Percentiles rank a stretch among this genome's conserved stretches.
These are phyloP conservation scores for Macrobrachium rosenbergii DNA, from an alignment of 1,140 invertebrate species.

Conservation along the genomic window DNA sequence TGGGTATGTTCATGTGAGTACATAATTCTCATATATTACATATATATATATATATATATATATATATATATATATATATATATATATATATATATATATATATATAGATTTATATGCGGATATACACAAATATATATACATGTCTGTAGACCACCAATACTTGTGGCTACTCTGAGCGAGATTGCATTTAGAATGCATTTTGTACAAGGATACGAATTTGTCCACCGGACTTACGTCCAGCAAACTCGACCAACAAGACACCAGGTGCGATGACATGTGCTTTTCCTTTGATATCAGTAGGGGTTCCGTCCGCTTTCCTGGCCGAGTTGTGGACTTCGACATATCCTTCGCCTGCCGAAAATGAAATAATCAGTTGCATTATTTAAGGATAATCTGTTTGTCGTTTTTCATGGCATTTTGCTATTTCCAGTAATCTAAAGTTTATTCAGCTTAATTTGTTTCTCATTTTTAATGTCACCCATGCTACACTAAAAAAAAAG, in stretches of 20 bases:
- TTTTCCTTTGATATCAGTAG: slow-evolving; percentile 32
- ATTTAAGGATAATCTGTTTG: neutral
- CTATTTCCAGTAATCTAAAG: neutral
- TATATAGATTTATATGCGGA: too few relatives aligned
- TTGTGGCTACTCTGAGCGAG: neutral
- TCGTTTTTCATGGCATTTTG: neutral
- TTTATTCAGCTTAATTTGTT: neutral
- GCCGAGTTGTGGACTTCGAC: slow-evolving; percentile 49
- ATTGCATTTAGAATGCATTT: neutral
- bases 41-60: too few relatives aligned
- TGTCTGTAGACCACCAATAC: neutral
- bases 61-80: too few relatives aligned
- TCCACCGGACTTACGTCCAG: slow-evolving; percentile 20
- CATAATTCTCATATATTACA: too few relatives aligned
- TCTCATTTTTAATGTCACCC: neutral
- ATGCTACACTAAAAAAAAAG: neutral
- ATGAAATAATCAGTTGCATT: neutral
- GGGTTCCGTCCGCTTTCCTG: neutral
- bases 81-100: too few relatives aligned
- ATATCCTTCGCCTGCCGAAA: slow-evolving; percentile 17
- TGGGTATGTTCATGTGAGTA: too few relatives aligned
- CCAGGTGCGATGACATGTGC: slow-evolving; percentile 18
- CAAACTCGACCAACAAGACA: slow-evolving; percentile 31
- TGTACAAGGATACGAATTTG: too few relatives aligned
- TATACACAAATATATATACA: too few relatives aligned